Evolutionary conservation across 2,113 vertebrate genomes (phyloP), one percentile per base, ranked within the genome.

Genomic region (Syrmaticus mikado): DNA sequence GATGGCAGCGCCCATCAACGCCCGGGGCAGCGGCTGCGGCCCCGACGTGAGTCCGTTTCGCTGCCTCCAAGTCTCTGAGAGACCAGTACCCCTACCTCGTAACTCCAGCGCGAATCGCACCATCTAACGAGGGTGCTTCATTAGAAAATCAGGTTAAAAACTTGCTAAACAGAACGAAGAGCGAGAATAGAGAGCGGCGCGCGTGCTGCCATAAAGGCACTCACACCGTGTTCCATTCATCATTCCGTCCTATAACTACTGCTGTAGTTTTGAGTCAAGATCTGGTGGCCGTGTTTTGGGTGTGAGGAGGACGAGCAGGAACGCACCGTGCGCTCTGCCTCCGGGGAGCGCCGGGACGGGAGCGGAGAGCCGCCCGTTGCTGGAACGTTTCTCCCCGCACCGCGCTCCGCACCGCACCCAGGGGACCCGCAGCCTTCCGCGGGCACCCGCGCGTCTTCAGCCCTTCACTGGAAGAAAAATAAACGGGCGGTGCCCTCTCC

Each of bases 81-180:
- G 41, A 15, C 19, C 32, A 18, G 7, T 38, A 46, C 15, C 9
- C 70, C 32, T 58, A 21, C 32, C 13, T 28, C 21, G 30, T 21
- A 85, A 38, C 15, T 3, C 27, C 58, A 30, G 19, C 24, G 73
- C 10, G 40, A 94, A 89, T 76, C 43, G 66, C 84, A 70, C 8
- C 6, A 16, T 61, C 68, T 80, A 66, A 58, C 12, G 8, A 73
- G 36, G 40, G 30, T n/a, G 21, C 1, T 3, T 53, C 72, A 70
- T 34, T 76, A 76, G 13, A 24, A 95, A 87, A 82, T 17, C 20
- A 65, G 28, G 41, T 52, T 82, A 73, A 40, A 80, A 87, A 48
- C 16, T 70, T 25, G 4, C 8, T 0, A 57, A 73, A 8, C 50
- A 67, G 55, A 18, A 32, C 19, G 19, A 18, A 57, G 53, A 30